Evolutionary conservation across 2,888 invertebrate species (phyloP), one percentile per base, ranked within the genome.

Genomic region (Pantelozetes paolii): DNA sequence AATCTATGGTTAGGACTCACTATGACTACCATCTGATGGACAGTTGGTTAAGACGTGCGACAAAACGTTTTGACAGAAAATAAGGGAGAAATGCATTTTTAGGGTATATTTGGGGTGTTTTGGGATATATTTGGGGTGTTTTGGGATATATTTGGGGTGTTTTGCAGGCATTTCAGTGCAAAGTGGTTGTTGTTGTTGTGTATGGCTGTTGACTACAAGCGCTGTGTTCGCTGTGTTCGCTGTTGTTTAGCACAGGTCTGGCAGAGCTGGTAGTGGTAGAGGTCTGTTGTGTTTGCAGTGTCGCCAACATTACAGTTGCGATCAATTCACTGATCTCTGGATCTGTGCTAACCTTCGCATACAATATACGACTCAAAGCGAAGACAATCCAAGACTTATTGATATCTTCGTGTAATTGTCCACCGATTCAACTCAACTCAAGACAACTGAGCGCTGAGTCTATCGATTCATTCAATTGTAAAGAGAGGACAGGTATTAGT

Each of bases 281-380:
- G n/a, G 48, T 48, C 20, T 48, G 48, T 20, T n/a, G n/a, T 48
- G 48, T 48, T 48, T 57, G 57, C 23, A 57, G 23, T 62, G 62
- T 62, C 32, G 62, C 62, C 62, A 62, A 62, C 62, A 62, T 62
- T 62, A 62, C 32, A 62, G 62, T 62, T n/a, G n/a, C n/a, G n/a
- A n/a, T n/a, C 57, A 57, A 57, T 57, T 15, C 18, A 20, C 13
- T 18, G 28, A 28, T 57, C 26, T 57, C 28, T 57, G n/a, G n/a
- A n/a, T n/a, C n/a, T n/a, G n/a, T n/a, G n/a, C 62, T 62, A 62
- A 62, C 62, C 62, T 62, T 62, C 62, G 62, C 62, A 32, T 18
- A n/a, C 18, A 62, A 62, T 36, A 62, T n/a, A n/a, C 36, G 36
- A 62, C 62, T 62, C 36, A 62, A 62, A 28, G 28, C 15, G 18